Evolutionary conservation across 2,113 vertebrate species (phyloP).

Genomic region (Tachysurus vachellii): DNA sequence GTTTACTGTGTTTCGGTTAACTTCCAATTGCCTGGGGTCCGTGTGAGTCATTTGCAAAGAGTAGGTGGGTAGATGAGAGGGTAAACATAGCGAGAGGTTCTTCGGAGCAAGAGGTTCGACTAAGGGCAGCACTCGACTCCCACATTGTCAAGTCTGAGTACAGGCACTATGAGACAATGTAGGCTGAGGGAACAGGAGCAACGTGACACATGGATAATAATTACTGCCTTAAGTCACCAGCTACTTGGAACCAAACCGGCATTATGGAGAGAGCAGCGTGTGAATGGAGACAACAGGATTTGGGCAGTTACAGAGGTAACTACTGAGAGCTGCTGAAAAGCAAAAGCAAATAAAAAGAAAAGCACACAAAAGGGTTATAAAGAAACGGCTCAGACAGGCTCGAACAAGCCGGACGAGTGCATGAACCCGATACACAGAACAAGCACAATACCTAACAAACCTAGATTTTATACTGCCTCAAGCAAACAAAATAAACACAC

Average conservation of each 20-base stretch:
- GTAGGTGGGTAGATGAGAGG: conserved; percentile 16
- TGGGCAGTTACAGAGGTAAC: not conserved
- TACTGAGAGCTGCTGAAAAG: not conserved
- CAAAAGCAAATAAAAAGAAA: conserved; percentile 8
- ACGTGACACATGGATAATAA: conserved; percentile 27
- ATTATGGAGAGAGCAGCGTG: conserved; percentile 27
- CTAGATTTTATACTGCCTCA: not conserved
- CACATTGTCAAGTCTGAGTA: conserved; percentile 20
- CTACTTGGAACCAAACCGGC: conserved; percentile 35
- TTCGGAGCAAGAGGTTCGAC: conserved; percentile 48
- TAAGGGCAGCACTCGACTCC: conserved; percentile 46
- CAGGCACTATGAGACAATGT: conserved; percentile 13
- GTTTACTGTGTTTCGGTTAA: not conserved
- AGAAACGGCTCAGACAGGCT: conserved; percentile 2
- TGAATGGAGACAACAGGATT: not conserved
- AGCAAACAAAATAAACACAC: not conserved
- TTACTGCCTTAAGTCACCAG: conserved; percentile 21
- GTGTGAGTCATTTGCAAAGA: not conserved
- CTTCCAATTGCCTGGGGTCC: conserved; percentile 1
- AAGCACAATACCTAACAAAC: not conserved
- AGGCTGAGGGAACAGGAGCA: conserved; percentile 34
- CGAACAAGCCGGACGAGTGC: not conserved
- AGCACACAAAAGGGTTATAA: not conserved
- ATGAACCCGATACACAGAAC: not conserved
- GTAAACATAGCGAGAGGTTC: conserved; percentile 35